phyloP scores from a whole-genome alignment of 2,888 invertebrate species.

The Pristionchus fissidentatus region DNA sequence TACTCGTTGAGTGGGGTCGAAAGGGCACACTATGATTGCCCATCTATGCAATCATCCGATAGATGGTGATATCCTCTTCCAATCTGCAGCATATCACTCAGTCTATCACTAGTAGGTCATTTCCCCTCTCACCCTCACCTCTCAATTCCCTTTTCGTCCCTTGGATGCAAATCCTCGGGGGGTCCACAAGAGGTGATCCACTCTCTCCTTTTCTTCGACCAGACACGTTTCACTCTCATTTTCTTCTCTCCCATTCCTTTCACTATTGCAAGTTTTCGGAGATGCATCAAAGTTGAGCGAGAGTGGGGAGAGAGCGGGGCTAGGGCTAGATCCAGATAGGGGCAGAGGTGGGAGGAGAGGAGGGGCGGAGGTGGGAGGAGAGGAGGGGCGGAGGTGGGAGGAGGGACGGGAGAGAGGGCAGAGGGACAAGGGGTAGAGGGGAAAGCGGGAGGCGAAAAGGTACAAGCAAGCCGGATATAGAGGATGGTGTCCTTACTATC shows the following conservation, averaged over 20 bases:
- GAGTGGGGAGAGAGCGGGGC: too few species aligned
- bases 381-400: neutral
- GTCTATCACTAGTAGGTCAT: neutral
- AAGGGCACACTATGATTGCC: neutral
- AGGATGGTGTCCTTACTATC: neutral
- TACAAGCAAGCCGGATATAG: conserved; percentile 19
- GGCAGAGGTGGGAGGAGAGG: conserved; percentile 1
- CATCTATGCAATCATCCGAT: neutral
- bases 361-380: neutral
- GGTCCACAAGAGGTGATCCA: neutral
- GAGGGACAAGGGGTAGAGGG: conserved; percentile 23
- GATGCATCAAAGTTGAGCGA: conserved; percentile 23
- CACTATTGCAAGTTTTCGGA: conserved; percentile 23
- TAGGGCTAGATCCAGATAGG: conserved; percentile 17
- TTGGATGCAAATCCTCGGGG: conserved; percentile 5
- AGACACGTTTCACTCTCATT: conserved; percentile 23
- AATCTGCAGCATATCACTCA: neutral
- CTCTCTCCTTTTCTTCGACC: conserved; percentile 19
- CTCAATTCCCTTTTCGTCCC: conserved; percentile 16
- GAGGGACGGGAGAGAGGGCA: too few species aligned
- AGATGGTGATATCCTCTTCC: too few species aligned
- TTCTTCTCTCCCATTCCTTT: conserved; percentile 20
- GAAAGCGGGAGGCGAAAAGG: conserved; percentile 23
- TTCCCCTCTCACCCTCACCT: neutral
- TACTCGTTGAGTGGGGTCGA: too few species aligned